Evolutionary conservation across 2,888 invertebrate genomes (phyloP).

Genomic region (Dione vanillae): DNA sequence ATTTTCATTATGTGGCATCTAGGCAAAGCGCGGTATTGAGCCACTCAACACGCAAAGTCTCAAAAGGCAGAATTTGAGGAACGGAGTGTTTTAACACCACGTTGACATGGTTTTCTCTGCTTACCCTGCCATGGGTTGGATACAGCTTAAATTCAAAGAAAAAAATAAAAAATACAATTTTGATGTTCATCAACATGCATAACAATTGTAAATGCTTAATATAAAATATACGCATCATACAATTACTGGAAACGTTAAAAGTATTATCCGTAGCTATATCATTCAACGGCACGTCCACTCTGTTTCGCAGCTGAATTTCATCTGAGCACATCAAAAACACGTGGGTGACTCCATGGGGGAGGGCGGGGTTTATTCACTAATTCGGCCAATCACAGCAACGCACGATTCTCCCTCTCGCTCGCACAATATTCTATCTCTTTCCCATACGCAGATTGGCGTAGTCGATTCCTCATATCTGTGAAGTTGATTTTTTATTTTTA

Average conservation of each 20-base stretch:
- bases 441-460: conserved; percentile 66
- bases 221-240: not conserved
- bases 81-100: too few species aligned
- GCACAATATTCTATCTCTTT: conserved; percentile 53
- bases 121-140: too few species aligned
- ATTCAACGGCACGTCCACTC: conserved; percentile 56
- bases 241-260: conserved; percentile 36
- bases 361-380: conserved; percentile 56
- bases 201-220: too few species aligned
- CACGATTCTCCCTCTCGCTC: conserved; percentile 51
- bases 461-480: conserved; percentile 73
- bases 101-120: too few species aligned
- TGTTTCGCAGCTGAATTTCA: conserved; percentile 55
- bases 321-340: conserved; percentile 74
- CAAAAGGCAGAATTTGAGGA: too few species aligned
- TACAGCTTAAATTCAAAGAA: too few species aligned
- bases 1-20: too few species aligned
- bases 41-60: too few species aligned
- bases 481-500: conserved; percentile 71
- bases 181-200: too few species aligned
- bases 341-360: conserved; percentile 56
- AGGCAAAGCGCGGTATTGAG: too few species aligned
- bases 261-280: conserved; percentile 48
- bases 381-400: conserved; percentile 54
- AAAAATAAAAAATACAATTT: too few species aligned